Evolutionary conservation across 2,113 vertebrate species (phyloP), one percentile per base, ranked within the genome.

Genomic region (Seriola rivoliana): DNA sequence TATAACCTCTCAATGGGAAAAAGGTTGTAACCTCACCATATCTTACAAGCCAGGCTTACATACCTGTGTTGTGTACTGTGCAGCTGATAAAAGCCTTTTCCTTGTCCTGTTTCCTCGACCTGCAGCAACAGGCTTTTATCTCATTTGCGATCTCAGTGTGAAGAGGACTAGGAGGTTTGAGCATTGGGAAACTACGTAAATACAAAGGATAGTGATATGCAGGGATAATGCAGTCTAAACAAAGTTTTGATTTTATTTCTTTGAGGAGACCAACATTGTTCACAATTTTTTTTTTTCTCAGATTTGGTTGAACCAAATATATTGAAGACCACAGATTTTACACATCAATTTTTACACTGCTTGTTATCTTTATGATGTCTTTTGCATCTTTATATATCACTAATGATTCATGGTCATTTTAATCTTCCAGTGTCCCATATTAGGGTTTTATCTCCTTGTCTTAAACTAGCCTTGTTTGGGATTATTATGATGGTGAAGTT

Each of bases 91-190:
- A 91, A 87, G 62, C 32, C 55, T 71, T 78, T 81, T 73, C 64
- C 79, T 54, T 50, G 58, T 60, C 44, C 48, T 42, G 66, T 77
- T 88, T 88, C 71, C 70, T 58, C 1, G 1, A 84, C 76, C 79
- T 75, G 67, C 71, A 77, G 81, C 67, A 85, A 75, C 84, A 82
- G 85, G 75, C 40, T 25, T 2, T 17, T 84, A 89, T 90, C 86
- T 79, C 58, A 50, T 12, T 12, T 5, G n/a, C 1, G 60, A 89
- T 92, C 86, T 70, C 19, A 25, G 9, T 32, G 38, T 52, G 71
- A 64, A 1, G 77, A 68, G 46, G 58, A 73, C 36, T 68, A 23
- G 7, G 23, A 12, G 23, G 60, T 34, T 42, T 65, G 42, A 69
- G 21, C 52, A 32, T 9, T 34, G 23, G n/a, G 14, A 60, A 66